Evolutionary conservation across 2,113 vertebrate species (phyloP), one percentile per base, ranked within the genome.

Genomic region (Sialia sialis): DNA sequence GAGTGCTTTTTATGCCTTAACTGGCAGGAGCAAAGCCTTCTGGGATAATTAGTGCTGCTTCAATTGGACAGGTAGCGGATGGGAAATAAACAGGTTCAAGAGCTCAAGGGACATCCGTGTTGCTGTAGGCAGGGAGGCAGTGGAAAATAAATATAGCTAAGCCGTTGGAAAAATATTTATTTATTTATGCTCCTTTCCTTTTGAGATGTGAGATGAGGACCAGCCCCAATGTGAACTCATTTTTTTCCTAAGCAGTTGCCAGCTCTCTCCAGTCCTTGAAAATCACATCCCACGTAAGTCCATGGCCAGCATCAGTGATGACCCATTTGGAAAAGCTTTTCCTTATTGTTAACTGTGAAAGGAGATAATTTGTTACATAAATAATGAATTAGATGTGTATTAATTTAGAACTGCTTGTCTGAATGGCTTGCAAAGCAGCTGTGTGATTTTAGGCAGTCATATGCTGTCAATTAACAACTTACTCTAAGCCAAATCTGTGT

Each of bases 361-460:
- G 75, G 64, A 95, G 95, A 96, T 91, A 95, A 96, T 95, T 94
- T 94, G 93, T 96, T 94, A 82, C 91, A 78, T 97, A 96, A 97
- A 97, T 97, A 97, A 96, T 97, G 90, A 97, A 97, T 95, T 93
- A 89, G 95, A 92, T 78, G 83, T 89, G 87, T 97, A 96, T 96
- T 95, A 39, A 48, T 73, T 62, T 94, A 94, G 91, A 97, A 94
- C 78, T 89, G 41, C 63, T 94, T 95, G 94, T 95, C 76, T 83
- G 86, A 96, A 93, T 76, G 75, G 91, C 52, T 87, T 94, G 85
- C 63, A 93, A 88, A 94, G 94, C 90, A 78, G 69, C 81, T 83
- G 87, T 96, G 94, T 93, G 95, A 91, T 87, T 95, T 89, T 94
- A 72, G 95, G 91, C 96, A 93, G 84, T 96, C 63, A 58, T 58